Evolutionary conservation across 2,113 vertebrate genomes (phyloP).

Genomic region (Periophthalmus modestus): DNA sequence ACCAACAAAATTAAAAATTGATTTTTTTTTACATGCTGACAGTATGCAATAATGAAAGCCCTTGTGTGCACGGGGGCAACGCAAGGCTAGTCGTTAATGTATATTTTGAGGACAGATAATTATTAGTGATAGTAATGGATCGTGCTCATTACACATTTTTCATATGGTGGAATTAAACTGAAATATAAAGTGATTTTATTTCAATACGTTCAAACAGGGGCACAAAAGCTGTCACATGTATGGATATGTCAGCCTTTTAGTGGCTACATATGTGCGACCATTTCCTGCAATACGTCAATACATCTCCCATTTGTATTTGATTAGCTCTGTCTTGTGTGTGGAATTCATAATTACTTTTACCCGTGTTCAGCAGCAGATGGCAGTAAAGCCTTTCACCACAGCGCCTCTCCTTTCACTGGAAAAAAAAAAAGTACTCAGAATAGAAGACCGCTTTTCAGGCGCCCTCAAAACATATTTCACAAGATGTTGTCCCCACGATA

Average conservation of each 20-base stretch:
- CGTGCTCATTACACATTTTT: slow-evolving; percentile 1
- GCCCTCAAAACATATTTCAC: slow-evolving; percentile 14
- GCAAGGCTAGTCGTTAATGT: slow-evolving; percentile 20
- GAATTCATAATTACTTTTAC: slow-evolving; percentile 34
- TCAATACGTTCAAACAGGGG: neutral
- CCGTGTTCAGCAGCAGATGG: slow-evolving; percentile 61
- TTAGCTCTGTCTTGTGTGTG: slow-evolving; percentile 33
- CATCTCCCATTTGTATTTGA: slow-evolving; percentile 50
- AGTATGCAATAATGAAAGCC: slow-evolving; percentile 35
- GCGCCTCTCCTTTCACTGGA: neutral
- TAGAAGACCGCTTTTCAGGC: slow-evolving; percentile 20
- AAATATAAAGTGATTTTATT: neutral
- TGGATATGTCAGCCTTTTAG: neutral
- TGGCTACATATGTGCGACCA: slow-evolving; percentile 4
- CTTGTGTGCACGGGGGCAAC: slow-evolving; percentile 9
- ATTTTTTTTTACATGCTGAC: slow-evolving; percentile 58
- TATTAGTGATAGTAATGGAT: slow-evolving; percentile 14
- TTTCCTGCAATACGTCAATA: slow-evolving; percentile 44
- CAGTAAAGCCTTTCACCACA: slow-evolving; percentile 63
- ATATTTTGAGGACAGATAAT: slow-evolving; percentile 26
- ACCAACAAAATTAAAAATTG: slow-evolving; percentile 69
- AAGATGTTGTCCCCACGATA: slow-evolving; percentile 21
- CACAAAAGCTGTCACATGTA: neutral
- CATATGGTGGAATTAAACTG: neutral
- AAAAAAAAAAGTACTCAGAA: slow-evolving; percentile 8